Percentiles rank a stretch among this genome's conserved stretches.
Evolutionary conservation across 2,113 vertebrate genomes (phyloP).

Genomic region (Callorhinus ursinus): DNA sequence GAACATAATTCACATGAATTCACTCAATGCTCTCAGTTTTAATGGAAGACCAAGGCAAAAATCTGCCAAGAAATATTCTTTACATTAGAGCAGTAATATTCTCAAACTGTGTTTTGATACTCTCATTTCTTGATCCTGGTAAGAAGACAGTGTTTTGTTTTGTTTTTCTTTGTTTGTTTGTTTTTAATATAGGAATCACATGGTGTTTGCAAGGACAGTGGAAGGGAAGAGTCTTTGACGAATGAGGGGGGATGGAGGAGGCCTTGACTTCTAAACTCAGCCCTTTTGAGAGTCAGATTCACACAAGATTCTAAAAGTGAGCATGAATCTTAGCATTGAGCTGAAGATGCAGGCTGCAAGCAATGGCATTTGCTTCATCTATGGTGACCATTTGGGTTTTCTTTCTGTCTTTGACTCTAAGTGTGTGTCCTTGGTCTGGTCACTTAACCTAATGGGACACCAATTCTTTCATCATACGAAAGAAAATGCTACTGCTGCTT

Average conservation of each 20-base stretch:
- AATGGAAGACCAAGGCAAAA: not conserved
- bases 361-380: slow-evolving; percentile 43
- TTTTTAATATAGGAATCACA: not conserved
- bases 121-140: not conserved
- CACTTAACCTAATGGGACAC: not conserved
- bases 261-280: slow-evolving; percentile 38
- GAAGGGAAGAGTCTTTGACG: slow-evolving; percentile 16
- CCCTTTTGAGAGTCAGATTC: slow-evolving; percentile 43
- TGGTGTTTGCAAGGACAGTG: not conserved
- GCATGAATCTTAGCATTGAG: not conserved
- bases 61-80: not conserved
- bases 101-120: not conserved
- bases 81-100: not conserved
- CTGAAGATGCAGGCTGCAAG: not conserved
- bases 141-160: not conserved
- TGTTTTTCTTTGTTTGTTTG: not conserved
- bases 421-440: slow-evolving; percentile 7
- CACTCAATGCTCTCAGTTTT: not conserved
- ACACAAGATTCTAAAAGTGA: slow-evolving; percentile 4
- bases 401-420: not conserved
- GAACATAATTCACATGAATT: not conserved
- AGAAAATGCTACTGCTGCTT: not conserved
- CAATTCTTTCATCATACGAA: not conserved
- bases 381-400: not conserved
- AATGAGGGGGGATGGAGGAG: not conserved